Evolutionary conservation across 2,888 invertebrate genomes (phyloP), one percentile per base, ranked within the genome.

Genomic region (Epistrophe eligans): DNA sequence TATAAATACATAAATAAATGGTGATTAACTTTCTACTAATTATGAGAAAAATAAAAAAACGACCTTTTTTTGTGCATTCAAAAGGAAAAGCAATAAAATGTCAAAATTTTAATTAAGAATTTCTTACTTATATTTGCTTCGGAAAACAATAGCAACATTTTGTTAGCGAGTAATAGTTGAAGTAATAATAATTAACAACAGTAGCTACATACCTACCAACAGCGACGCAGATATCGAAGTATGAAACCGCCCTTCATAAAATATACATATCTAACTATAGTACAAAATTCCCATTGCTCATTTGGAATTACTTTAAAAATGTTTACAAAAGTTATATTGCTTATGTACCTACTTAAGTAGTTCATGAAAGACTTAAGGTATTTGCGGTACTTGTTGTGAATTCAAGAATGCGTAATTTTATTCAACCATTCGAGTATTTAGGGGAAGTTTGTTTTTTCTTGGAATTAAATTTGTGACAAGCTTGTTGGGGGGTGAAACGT

Each of bases 41-140:
- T 13, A n/a, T 15, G 15, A 28, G n/a, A 7, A 28, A 52, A 24
- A 15, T 28, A 13, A 55, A 55, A 1, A 55, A 8, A 15, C 9
- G 9, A 55, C 9, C 8, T 4, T 55, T 32, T 28, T 7, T 55
- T 35, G 9, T 35, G 35, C 2, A 6, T 43, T 8, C 13, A 32
- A 45, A 45, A 32, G 3, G 7, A 32, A 64, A 45, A 11, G 3
- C 43, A 64, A 45, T 64, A 45, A 48, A 48, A 45, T 28, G 32
- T 48, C 64, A 64, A 28, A n/a, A 32, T n/a, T 24, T 24, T 64
- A 45, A 64, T 64, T 45, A 64, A 17, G 45, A 48, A 32, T n/a
- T 28, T 45, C 28, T 45, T 64, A 64, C 32, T 17, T 1, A 3
- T 60, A 52, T 52, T 28, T 28, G 15, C 40, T 60, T 45, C 10